Base-by-base conservation (phyloP, 2,888 invertebrate genomes). In the Cyclophora albipunctata region DNA sequence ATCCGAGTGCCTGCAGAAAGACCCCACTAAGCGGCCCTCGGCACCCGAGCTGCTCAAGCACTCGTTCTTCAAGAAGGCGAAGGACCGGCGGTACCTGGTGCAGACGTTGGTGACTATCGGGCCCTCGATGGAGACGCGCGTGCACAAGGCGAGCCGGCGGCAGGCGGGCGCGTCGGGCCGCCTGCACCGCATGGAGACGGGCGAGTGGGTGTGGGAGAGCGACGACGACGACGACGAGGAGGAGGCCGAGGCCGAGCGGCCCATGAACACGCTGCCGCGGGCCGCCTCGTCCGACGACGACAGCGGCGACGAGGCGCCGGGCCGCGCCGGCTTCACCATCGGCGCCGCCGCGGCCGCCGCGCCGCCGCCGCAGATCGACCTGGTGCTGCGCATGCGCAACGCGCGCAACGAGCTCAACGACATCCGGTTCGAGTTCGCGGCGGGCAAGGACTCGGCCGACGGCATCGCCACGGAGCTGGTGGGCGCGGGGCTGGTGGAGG, bases 201-300 rank as follows among this genome's bases (percentile, higher is more conserved):
- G 98, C 41, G 97, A 97, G 78, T 98, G 98, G 98, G 97, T 98
- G 54, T 99, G 98, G 98, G 98, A 97, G 53, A 97, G 97, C 67
- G 96, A 96, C 71, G 98, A 98, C 71, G 96, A 97, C 64, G 95
- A 94, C 65, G 94, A 91, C 51, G 84, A 81, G 48, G 78, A 86
- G 46, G 85, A 82, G 55, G 90, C 88, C 5, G 90, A 90, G 58
- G 90, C 90, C 58, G 90, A 91, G 71, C 87, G 91, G 3, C 92
- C 92, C 45, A 91, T 92, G 83, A 92, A 92, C 82, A 88, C 89
- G 52, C 78, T 92, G 54, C 89, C 88, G 59, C 85, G 90, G 45
- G 91, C 91, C 45, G 91, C 91, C 61, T 91, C 90, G 42, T 91
- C 91, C 43, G 91, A 91, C 70, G 90, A 90, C 60, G 91, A 91